Percentiles rank a stretch among this genome's conserved stretches.
Conservation (phyloP, 2,113 vertebrate genomes). For the Odocoileus hemionus region DNA sequence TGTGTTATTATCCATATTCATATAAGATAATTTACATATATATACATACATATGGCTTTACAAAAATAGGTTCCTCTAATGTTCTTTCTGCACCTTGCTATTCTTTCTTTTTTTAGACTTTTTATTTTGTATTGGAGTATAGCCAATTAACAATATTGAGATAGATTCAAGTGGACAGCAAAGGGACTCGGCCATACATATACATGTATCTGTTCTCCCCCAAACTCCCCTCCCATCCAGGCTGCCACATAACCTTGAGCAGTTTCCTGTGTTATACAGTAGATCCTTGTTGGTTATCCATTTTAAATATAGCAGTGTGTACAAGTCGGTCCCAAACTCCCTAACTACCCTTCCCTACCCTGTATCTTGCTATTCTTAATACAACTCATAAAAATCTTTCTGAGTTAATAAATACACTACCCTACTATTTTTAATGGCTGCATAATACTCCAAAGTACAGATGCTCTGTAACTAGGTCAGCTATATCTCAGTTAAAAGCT, state of each 20-base stretch:
- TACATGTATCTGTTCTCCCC: neutral
- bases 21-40: neutral
- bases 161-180: neutral
- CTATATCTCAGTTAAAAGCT: neutral
- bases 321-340: neutral
- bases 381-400: neutral
- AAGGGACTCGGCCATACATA: neutral
- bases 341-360: neutral
- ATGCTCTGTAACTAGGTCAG: neutral
- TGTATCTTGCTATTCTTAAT: neutral
- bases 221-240: neutral
- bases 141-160: neutral
- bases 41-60: neutral
- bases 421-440: neutral
- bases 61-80: neutral
- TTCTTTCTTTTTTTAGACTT: neutral
- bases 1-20: neutral
- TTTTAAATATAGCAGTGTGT: neutral
- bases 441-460: neutral
- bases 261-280: neutral
- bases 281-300: neutral
- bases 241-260: neutral
- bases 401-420: neutral
- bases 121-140: neutral
- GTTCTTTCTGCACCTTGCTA: neutral